phyloP scores from a whole-genome alignment of 2,113 vertebrate species.

The Serilophus lunatus region DNA sequence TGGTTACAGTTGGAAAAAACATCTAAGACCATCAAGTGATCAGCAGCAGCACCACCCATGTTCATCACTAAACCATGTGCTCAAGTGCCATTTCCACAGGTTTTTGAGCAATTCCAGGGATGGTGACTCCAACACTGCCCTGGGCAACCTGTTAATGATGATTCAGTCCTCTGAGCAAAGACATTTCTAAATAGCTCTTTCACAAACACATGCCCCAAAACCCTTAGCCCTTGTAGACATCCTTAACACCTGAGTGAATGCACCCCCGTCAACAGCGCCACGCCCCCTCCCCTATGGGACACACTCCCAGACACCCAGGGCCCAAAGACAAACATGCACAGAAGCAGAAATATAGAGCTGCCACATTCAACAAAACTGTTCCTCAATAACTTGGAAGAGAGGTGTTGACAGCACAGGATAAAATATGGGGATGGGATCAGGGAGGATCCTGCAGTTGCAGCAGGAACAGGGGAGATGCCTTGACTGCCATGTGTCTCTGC shows the following conservation, averaged over 20 bases:
- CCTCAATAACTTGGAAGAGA: background rate
- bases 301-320: fast-evolving
- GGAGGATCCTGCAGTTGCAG: background rate
- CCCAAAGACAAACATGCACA: background rate
- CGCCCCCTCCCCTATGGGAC: background rate
- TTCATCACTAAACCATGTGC: background rate
- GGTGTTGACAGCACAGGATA: background rate
- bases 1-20: background rate
- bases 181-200: background rate
- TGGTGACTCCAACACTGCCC: background rate
- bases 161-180: background rate
- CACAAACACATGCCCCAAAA: background rate
- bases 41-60: too few relatives aligned
- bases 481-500: background rate
- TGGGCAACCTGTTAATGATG: background rate
- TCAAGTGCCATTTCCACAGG: background rate
- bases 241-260: background rate
- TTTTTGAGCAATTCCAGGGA: background rate
- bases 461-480: background rate
- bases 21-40: background rate
- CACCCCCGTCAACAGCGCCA: too few relatives aligned
- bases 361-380: background rate
- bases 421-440: background rate
- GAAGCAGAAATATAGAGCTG: background rate
- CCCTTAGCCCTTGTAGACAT: background rate